A percentile compares a stretch with the other conserved stretches of the same genome.
These are phyloP conservation scores for Epizoanthus stellaris DNA, from an alignment of 92 coral and sea anemone species.

Conservation along the genomic window DNA sequence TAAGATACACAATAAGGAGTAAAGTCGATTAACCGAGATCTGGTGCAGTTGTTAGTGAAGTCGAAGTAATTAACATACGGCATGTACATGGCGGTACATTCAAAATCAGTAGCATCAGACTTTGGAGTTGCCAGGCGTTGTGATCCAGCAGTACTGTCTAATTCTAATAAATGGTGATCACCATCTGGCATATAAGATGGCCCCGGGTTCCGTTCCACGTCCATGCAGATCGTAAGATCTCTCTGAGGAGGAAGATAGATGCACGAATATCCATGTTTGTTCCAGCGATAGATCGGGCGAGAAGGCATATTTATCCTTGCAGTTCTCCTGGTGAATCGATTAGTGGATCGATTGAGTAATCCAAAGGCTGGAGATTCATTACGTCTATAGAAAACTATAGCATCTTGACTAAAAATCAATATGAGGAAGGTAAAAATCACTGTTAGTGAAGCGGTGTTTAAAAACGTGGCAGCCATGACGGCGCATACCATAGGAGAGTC, in stretches of 20 bases:
- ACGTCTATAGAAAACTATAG: too few species aligned
- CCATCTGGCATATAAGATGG: background rate
- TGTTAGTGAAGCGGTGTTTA: too few species aligned
- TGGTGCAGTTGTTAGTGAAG: slow-evolving; percentile 13
- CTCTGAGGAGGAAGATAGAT: slow-evolving; percentile 1
- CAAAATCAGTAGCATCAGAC: background rate
- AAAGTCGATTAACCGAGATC: slow-evolving; percentile 2
- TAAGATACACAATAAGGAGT: background rate
- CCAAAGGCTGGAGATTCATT: too few species aligned
- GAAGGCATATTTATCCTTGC: too few species aligned
- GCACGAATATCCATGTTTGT: background rate
- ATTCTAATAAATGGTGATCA: background rate
- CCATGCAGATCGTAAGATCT: background rate
- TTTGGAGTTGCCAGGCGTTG: slow-evolving; percentile 12
- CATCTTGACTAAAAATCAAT: too few species aligned
- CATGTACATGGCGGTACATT: slow-evolving; percentile 10
- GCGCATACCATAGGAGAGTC: too few species aligned
- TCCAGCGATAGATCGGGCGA: too few species aligned
- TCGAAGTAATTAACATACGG: slow-evolving; percentile 2
- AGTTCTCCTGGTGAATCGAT: too few species aligned
- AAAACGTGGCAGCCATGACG: too few species aligned
- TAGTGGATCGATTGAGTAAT: too few species aligned
- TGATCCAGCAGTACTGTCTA: too few species aligned
- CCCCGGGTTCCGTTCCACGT: background rate
- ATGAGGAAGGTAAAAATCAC: too few species aligned